Evolutionary conservation across 2,888 invertebrate species (phyloP).

Genomic region (Limnephilus auricula): DNA sequence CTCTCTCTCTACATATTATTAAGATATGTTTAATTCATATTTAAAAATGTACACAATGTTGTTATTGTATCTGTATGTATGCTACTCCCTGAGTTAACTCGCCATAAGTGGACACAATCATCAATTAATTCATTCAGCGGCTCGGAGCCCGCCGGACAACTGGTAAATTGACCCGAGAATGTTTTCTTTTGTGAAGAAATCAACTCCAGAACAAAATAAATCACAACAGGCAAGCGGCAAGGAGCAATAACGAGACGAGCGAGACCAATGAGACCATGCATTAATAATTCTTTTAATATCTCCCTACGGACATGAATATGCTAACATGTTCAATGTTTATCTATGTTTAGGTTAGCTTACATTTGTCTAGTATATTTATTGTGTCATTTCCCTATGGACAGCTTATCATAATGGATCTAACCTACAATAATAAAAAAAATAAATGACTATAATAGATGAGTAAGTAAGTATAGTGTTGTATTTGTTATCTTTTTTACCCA

Average conservation of each 20-base stretch:
- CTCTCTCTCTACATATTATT: too few relatives aligned
- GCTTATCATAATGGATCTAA: background rate
- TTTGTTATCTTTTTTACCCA: background rate
- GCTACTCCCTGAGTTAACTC: background rate
- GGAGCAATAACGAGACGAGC: background rate
- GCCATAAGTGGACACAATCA: background rate
- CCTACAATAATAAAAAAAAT: background rate
- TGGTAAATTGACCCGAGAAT: slow-evolving; percentile 42
- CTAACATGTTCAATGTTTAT: background rate
- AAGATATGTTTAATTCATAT: background rate
- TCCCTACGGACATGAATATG: background rate
- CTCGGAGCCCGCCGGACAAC: slow-evolving; percentile 12
- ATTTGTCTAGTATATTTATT: background rate
- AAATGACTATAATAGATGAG: background rate
- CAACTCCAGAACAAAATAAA: slow-evolving; percentile 34
- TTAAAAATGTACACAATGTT: background rate
- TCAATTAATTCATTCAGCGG: slow-evolving; percentile 11
- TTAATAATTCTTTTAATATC: background rate
- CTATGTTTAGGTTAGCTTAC: background rate
- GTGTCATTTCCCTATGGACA: background rate
- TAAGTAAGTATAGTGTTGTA: too few relatives aligned
- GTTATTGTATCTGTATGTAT: background rate
- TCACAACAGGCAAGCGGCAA: background rate
- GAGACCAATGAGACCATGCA: background rate
- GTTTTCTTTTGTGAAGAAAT: slow-evolving; percentile 48